phyloP scores from a whole-genome alignment of 2,888 invertebrate genomes.

The Dryomyza anilis region DNA sequence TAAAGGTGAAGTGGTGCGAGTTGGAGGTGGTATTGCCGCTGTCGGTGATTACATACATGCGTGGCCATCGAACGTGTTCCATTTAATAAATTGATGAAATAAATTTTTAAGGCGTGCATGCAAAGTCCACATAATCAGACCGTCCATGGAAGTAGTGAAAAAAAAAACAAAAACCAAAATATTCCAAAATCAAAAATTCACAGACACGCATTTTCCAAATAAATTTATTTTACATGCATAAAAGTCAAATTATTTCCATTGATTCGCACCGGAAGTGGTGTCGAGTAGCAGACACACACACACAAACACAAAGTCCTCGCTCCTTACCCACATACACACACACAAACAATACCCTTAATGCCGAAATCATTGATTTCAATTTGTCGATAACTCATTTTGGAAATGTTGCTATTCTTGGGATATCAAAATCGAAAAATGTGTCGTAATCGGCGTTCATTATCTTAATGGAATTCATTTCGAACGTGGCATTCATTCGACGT shows the following conservation, averaged over 20 bases:
- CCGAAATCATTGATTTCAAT: not conserved
- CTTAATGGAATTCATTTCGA: slow-evolving; percentile 31
- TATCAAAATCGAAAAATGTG: slow-evolving; percentile 2
- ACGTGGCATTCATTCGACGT: slow-evolving; percentile 1
- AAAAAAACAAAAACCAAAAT: not conserved
- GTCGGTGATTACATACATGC: slow-evolving; percentile 19
- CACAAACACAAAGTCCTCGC: not conserved
- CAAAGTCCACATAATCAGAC: slow-evolving; percentile 11
- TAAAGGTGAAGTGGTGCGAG: not conserved
- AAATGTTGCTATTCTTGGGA: not conserved
- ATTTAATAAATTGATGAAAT: slow-evolving; percentile 35
- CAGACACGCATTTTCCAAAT: slow-evolving; percentile 10
- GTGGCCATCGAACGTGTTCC: slow-evolving; percentile 33
- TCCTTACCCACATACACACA: not conserved
- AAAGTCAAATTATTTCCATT: slow-evolving; percentile 23
- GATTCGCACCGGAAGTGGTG: slow-evolving; percentile 18
- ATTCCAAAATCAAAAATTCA: not conserved
- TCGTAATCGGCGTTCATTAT: slow-evolving; percentile 31
- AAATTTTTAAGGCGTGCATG: slow-evolving; percentile 28
- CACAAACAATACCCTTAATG: not conserved
- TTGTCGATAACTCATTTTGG: slow-evolving; percentile 26
- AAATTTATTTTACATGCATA: slow-evolving; percentile 25
- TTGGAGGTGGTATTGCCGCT: not conserved
- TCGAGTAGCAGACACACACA: not conserved
- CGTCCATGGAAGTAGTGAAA: not conserved